These are phyloP conservation scores for Carassius gibelio DNA, from an alignment of 2,113 vertebrate species.

Conservation along the genomic window DNA sequence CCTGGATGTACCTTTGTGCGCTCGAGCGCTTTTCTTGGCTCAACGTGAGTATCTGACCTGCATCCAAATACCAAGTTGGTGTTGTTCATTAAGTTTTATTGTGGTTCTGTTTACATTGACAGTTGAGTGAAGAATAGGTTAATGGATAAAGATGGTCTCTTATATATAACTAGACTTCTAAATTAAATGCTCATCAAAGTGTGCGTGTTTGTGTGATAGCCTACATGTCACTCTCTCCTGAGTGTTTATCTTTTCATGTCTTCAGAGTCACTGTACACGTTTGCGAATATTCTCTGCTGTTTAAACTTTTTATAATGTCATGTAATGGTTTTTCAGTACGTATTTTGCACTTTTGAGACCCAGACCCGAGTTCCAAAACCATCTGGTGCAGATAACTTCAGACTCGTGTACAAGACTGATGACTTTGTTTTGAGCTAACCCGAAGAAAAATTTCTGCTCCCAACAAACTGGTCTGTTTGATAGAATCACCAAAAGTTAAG, in stretches of 20 bases:
- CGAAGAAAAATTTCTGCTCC: not conserved
- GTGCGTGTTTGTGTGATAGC: not conserved
- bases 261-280: not conserved
- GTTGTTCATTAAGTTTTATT: not conserved
- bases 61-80: not conserved
- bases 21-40: slow-evolving; percentile 37
- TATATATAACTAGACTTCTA: not conserved
- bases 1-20: not conserved
- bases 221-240: not conserved
- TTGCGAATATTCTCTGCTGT: not conserved
- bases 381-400: slow-evolving; percentile 27
- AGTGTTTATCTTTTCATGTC: slow-evolving; percentile 1
- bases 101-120: not conserved
- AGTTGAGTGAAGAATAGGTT: not conserved
- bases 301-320: not conserved
- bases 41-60: slow-evolving; percentile 47
- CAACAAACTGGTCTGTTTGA: not conserved
- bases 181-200: not conserved
- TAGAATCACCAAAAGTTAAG: not conserved
- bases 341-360: slow-evolving; percentile 12
- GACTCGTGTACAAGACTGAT: not conserved
- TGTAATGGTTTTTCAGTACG: slow-evolving; percentile 42
- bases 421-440: slow-evolving; percentile 29
- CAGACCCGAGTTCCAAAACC: slow-evolving; percentile 15
- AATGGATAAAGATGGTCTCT: not conserved